phyloP scores from a whole-genome alignment of 2,888 invertebrate species.

The Mythimna lalbum region DNA sequence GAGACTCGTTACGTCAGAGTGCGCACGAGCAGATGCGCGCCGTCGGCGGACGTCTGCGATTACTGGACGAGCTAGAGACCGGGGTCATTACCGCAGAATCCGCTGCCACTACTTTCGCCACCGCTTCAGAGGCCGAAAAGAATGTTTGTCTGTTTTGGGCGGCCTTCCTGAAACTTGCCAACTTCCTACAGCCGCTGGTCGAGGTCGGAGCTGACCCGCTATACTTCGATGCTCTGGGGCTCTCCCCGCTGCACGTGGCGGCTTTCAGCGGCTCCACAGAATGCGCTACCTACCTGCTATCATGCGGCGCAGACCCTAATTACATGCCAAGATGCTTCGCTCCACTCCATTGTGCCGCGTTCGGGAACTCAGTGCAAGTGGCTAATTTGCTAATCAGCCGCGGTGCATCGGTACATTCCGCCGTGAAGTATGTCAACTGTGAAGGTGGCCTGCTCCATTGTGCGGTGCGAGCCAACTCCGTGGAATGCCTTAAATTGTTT shows the following conservation, averaged over 20 bases:
- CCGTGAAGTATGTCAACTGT: slow-evolving; percentile 92
- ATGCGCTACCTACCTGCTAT: slow-evolving; percentile 93
- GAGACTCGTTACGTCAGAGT: slow-evolving; percentile 93
- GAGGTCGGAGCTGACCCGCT: slow-evolving; percentile 93
- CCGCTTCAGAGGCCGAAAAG: slow-evolving; percentile 92
- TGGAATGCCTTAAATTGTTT: slow-evolving; percentile 95
- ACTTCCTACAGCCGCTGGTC: slow-evolving; percentile 92
- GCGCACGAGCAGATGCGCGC: slow-evolving; percentile 94
- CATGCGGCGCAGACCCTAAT: slow-evolving; percentile 93
- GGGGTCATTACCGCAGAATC: slow-evolving; percentile 92
- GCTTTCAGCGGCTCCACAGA: slow-evolving; percentile 95
- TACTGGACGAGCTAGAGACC: slow-evolving; percentile 94
- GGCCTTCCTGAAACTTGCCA: slow-evolving; percentile 93
- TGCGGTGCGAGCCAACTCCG: slow-evolving; percentile 95
- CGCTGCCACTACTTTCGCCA: slow-evolving; percentile 86
- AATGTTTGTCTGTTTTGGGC: slow-evolving; percentile 94
- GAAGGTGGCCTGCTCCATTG: slow-evolving; percentile 96
- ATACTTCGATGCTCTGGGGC: slow-evolving; percentile 93
- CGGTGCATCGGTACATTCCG: slow-evolving; percentile 93
- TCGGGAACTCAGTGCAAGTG: slow-evolving; percentile 96
- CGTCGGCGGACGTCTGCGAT: slow-evolving; percentile 92
- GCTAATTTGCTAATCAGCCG: slow-evolving; percentile 94
- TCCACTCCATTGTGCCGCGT: slow-evolving; percentile 97
- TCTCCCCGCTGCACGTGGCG: slow-evolving; percentile 94
- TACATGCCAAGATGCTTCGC: slow-evolving; percentile 93